These are phyloP conservation scores for Stictonetta naevosa DNA, from an alignment of 2,113 vertebrate genomes.

Conservation along the genomic window DNA sequence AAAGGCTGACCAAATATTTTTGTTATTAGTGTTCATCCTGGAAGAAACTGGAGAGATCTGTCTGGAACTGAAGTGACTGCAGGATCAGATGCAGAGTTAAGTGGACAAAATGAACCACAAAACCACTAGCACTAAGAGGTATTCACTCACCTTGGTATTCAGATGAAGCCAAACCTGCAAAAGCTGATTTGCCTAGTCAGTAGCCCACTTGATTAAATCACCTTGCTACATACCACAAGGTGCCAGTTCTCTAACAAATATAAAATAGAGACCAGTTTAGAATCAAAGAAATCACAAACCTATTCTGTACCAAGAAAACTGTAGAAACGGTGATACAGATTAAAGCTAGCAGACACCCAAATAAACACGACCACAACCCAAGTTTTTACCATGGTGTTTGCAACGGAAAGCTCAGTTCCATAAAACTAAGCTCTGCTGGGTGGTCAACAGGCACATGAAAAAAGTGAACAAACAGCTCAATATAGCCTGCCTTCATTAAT, in stretches of 20 bases:
- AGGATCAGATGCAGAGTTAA: background rate
- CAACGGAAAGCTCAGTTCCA: background rate
- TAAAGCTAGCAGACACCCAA: background rate
- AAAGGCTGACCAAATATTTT: background rate
- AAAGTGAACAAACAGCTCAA: background rate
- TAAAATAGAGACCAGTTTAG: background rate
- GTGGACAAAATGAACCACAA: background rate
- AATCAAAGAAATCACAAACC: background rate
- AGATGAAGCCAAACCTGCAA: background rate
- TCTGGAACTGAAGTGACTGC: background rate
- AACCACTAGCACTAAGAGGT: background rate
- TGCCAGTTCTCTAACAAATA: background rate
- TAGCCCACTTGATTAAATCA: background rate
- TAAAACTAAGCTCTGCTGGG: background rate
- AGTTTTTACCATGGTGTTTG: background rate
- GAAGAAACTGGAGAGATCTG: background rate
- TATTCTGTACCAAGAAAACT: background rate
- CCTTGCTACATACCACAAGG: background rate
- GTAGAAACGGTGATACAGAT: background rate
- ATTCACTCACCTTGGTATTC: background rate
- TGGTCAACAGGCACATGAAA: background rate
- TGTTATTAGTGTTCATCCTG: background rate
- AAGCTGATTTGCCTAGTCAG: background rate
- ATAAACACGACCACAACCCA: background rate
- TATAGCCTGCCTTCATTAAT: background rate